Conservation (phyloP, 1,140 invertebrate species). For the Drosophila orosa region DNA sequence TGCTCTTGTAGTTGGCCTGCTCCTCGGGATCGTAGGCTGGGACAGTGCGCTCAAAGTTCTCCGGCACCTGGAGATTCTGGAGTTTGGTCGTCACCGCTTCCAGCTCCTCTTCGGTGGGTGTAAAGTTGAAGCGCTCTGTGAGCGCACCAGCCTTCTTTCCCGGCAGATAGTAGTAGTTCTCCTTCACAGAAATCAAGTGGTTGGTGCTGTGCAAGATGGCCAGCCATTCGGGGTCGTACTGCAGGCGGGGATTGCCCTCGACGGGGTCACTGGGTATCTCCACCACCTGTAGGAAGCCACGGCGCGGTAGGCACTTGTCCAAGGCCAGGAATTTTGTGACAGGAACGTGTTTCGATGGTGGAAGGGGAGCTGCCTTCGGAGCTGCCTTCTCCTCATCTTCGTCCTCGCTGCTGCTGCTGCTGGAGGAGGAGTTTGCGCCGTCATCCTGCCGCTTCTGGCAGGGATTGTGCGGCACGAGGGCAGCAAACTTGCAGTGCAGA, state of each 20-base stretch:
- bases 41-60: constrained; percentile 91
- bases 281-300: constrained; percentile 93
- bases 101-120: constrained; percentile 91
- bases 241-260: constrained; percentile 86
- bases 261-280: constrained; percentile 82
- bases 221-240: constrained; percentile 98
- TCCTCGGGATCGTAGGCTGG: constrained; percentile 86
- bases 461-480: constrained; percentile 90
- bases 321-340: constrained; percentile 96
- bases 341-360: constrained; percentile 25
- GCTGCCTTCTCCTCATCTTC: constrained; percentile 32
- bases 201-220: constrained; percentile 94
- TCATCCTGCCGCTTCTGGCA: constrained; percentile 10
- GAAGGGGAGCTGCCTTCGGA: background rate
- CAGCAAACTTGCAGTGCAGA: constrained; percentile 98
- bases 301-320: constrained; percentile 96
- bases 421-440: constrained; percentile 10
- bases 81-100: constrained; percentile 88
- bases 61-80: constrained; percentile 88
- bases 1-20: constrained; percentile 70
- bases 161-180: constrained; percentile 90
- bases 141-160: constrained; percentile 86
- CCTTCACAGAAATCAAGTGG: constrained; percentile 92
- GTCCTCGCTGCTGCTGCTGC: constrained; percentile 49
- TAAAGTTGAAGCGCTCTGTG: constrained; percentile 90